A percentile compares a stretch with the other conserved stretches of the same genome.
phyloP scores from a whole-genome alignment of 1,140 invertebrate genomes.

The Spodoptera litura region DNA sequence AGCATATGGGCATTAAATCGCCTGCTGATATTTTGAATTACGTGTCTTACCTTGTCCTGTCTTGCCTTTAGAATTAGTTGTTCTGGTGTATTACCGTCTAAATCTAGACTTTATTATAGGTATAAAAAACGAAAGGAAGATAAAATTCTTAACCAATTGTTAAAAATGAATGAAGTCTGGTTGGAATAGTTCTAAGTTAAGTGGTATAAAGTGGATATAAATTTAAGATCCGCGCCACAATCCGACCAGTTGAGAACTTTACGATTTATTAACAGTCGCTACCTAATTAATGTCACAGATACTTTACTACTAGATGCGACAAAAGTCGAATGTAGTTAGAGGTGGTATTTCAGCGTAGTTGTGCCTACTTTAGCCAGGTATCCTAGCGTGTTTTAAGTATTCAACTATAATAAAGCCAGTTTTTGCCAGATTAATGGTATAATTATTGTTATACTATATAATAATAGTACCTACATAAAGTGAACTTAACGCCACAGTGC shows the following conservation, averaged over 20 bases:
- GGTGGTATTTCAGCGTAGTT: neutral
- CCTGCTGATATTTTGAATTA: too few relatives aligned
- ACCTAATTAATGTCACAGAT: constrained; percentile 45
- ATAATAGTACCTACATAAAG: too few relatives aligned
- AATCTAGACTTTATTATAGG: too few relatives aligned
- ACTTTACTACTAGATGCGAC: constrained; percentile 24
- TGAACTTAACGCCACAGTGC: too few relatives aligned
- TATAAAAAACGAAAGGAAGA: too few relatives aligned
- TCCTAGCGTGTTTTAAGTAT: neutral
- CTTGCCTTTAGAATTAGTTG: too few relatives aligned
- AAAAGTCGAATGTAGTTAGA: neutral
- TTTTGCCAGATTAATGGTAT: too few relatives aligned
- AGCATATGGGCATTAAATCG: too few relatives aligned
- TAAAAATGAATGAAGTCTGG: neutral
- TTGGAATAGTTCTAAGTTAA: neutral
- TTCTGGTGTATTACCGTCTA: too few relatives aligned
- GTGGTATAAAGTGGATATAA: neutral
- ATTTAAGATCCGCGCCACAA: constrained; percentile 19
- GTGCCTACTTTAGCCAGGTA: too few relatives aligned
- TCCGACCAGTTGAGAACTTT: constrained; percentile 38
- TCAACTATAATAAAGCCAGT: neutral
- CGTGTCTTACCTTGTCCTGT: too few relatives aligned
- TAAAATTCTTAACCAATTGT: neutral
- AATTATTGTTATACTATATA: too few relatives aligned
- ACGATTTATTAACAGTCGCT: constrained; percentile 45